Evolutionary conservation across 2,113 vertebrate genomes (phyloP).

Genomic region (Dendrocopos noguchii): DNA sequence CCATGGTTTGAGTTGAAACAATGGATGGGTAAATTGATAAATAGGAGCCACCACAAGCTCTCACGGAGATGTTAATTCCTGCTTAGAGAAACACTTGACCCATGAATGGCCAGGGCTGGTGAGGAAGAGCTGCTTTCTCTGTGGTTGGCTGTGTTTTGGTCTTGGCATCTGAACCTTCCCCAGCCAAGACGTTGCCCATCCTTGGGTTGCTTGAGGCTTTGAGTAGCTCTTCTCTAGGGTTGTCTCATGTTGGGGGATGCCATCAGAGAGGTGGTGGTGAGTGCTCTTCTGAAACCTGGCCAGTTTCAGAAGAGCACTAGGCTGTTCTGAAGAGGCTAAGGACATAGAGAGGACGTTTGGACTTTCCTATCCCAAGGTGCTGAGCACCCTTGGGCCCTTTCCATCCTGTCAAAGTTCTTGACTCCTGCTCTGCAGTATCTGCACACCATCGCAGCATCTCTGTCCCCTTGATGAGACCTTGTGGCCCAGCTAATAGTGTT

Average conservation of each 20-base stretch:
- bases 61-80: background rate
- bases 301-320: too few relatives aligned
- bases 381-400: background rate
- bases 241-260: background rate
- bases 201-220: rapidly evolving
- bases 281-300: background rate
- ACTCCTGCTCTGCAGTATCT: background rate
- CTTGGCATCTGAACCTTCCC: background rate
- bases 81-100: background rate
- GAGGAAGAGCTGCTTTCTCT: background rate
- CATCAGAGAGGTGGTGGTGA: rapidly evolving
- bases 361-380: background rate
- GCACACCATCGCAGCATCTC: background rate
- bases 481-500: background rate
- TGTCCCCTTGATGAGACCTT: rapidly evolving
- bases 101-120: rapidly evolving
- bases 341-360: background rate
- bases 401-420: background rate
- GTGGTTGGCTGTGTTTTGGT: background rate
- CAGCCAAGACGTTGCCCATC: background rate
- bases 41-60: background rate
- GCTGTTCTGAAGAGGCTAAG: background rate
- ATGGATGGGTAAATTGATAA: background rate
- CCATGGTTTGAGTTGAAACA: background rate
- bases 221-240: background rate